A percentile compares a stretch with the other conserved stretches of the same genome.
Evolutionary conservation across 2,113 vertebrate species (phyloP).

Genomic region (Sardina pilchardus): DNA sequence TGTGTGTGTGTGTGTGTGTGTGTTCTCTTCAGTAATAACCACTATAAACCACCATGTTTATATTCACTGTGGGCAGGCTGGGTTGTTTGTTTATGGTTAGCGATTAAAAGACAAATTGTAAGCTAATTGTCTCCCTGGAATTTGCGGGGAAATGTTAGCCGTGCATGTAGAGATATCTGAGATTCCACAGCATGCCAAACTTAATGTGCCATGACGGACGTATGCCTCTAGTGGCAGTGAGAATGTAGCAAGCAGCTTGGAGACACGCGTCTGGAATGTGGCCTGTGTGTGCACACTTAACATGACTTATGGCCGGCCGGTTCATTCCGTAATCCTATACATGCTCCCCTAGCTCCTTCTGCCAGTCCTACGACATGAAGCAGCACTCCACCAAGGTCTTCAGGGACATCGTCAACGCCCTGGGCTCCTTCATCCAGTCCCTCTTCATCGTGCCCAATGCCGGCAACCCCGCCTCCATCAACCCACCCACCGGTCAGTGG

Average conservation of each 20-base stretch:
- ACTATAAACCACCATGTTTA: neutral
- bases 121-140: neutral
- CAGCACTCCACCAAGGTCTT: constrained; percentile 99
- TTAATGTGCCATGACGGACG: neutral
- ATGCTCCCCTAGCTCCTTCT: constrained; percentile 83
- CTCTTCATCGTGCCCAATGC: constrained; percentile 88
- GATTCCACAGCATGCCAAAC: neutral
- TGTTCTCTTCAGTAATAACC: neutral
- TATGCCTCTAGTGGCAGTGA: neutral
- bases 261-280: neutral
- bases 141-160: neutral
- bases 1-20: no score
- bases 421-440: constrained; percentile 98
- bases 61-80: neutral
- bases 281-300: neutral
- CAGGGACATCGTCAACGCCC: constrained; percentile 95
- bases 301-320: neutral
- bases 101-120: neutral
- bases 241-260: neutral
- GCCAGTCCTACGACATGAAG: constrained; percentile 98
- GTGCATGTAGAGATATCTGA: neutral
- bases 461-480: constrained; percentile 73
- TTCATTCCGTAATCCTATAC: neutral
- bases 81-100: neutral
- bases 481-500: constrained; percentile 79